Base-by-base conservation (phyloP, 2,888 invertebrate genomes). In the Drosophila barbarae region DNA sequence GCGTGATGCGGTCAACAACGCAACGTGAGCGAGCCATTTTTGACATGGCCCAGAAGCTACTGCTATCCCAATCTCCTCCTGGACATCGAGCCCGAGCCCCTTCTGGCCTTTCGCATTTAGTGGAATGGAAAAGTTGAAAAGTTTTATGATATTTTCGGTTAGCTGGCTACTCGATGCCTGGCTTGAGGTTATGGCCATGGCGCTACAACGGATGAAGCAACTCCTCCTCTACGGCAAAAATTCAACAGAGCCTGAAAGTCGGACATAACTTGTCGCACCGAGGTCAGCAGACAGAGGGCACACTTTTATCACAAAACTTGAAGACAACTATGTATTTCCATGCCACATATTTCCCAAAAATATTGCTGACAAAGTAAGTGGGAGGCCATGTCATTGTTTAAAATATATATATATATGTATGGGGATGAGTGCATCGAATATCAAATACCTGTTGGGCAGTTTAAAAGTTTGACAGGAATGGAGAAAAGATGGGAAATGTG, bases 1-100 rank as follows among this genome's bases (percentile, higher is more conserved):
- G 74, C 79, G 84, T 79, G 84, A 74, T 72, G 84, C 79, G 79
- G 79, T 79, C 82, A 79, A 74, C 84, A 82, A 63, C 70, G 82
- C 74, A 84, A 74, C 79, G 79, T 84, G 82, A 68, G 67, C 70
- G 59, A 78, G 56, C 69, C 76, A 76, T 78, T 79, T 64, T 73
- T 77, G 76, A 72, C 77, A 83, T 70, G 71, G 61, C 47, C 38
- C 56, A 74, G 70, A 66, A 47, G 34, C 39, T 55, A 15, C 41
- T 30, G 39, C 50, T 39, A 38, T 44, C 39, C 53, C 23, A 23
- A 38, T 12, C 21, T 34, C 26, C 21, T 4, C 10, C 5, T 30
- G 18, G 30, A 12, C 18, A 6, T 21, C 39, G 12, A 39, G 2
- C 12, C 21, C 7, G 21, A 21, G 21, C 46, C 32, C 32, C 13